These are phyloP conservation scores for Drosophila mimica DNA, from an alignment of 2,888 invertebrate species.

Conservation along the genomic window DNA sequence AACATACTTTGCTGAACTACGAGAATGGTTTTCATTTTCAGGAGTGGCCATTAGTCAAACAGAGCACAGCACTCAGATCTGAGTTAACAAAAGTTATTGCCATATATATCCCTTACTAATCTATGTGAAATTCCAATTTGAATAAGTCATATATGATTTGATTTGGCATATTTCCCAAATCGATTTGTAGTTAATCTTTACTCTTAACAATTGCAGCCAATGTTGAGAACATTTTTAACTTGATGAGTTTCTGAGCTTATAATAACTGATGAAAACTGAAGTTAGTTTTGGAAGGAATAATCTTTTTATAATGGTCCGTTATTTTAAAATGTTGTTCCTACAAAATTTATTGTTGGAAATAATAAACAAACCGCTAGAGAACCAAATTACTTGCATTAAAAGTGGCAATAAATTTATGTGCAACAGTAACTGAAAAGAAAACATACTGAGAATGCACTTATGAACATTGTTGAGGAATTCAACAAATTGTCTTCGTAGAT, in stretches of 20 bases:
- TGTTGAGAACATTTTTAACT: not conserved
- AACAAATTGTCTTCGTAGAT: constrained; percentile 54
- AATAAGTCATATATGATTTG: not conserved
- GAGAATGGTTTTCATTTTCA: constrained; percentile 22
- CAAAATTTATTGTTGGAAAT: not conserved
- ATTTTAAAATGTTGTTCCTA: not conserved
- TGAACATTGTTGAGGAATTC: constrained; percentile 50
- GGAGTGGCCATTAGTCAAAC: constrained; percentile 2
- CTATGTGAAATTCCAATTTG: not conserved
- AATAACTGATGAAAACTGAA: not conserved
- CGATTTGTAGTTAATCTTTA: not conserved
- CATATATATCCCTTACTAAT: not conserved
- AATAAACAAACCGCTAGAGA: not conserved
- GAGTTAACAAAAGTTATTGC: not conserved
- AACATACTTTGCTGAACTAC: constrained; percentile 1
- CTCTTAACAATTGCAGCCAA: not conserved
- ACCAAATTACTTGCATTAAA: not conserved
- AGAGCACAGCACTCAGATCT: not conserved
- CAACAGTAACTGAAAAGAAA: constrained; percentile 1
- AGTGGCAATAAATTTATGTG: not conserved
- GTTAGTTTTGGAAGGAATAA: not conserved
- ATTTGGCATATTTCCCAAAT: not conserved
- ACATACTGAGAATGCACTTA: constrained; percentile 45
- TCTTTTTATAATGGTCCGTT: not conserved
- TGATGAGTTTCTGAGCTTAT: not conserved